These are phyloP conservation scores for Cyclina sinensis DNA, from an alignment of 1,140 invertebrate species.

Conservation along the genomic window DNA sequence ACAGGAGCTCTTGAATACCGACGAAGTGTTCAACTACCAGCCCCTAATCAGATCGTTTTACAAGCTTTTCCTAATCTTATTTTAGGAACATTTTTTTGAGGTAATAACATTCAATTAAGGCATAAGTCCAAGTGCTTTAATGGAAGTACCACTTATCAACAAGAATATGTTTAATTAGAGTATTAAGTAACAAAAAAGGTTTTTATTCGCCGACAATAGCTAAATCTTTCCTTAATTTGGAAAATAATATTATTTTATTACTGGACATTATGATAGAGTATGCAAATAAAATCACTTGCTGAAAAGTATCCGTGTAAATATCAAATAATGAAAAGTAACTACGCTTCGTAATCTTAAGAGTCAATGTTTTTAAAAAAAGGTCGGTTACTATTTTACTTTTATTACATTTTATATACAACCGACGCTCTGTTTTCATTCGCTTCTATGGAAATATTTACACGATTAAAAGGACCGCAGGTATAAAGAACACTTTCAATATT, in stretches of 20 bases:
- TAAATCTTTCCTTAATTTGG: neutral
- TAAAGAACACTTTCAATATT: constrained; percentile 33
- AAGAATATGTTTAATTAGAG: constrained; percentile 8
- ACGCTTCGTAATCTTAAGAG: neutral
- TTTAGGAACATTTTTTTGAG: constrained; percentile 1
- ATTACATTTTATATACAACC: neutral
- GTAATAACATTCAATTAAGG: constrained; percentile 19
- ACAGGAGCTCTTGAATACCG: neutral
- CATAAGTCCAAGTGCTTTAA: constrained; percentile 33
- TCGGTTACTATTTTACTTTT: neutral
- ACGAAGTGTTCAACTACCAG: neutral
- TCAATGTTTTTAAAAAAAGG: constrained; percentile 7
- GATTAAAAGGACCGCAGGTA: neutral
- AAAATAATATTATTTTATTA: constrained; percentile 49
- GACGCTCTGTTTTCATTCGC: neutral
- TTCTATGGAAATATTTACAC: constrained; percentile 14
- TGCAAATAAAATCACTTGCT: constrained; percentile 16
- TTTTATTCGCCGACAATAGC: constrained; percentile 12
- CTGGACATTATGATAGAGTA: neutral
- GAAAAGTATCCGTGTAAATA: neutral
- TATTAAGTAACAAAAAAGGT: constrained; percentile 38
- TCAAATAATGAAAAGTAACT: constrained; percentile 20
- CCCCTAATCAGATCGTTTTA: constrained; percentile 5
- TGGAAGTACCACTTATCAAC: constrained; percentile 17
- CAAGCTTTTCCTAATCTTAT: constrained; percentile 19